A percentile compares a stretch with the other conserved stretches of the same genome.
Evolutionary conservation across 1,140 invertebrate species (phyloP).

Genomic region (Metaphire vulgaris): DNA sequence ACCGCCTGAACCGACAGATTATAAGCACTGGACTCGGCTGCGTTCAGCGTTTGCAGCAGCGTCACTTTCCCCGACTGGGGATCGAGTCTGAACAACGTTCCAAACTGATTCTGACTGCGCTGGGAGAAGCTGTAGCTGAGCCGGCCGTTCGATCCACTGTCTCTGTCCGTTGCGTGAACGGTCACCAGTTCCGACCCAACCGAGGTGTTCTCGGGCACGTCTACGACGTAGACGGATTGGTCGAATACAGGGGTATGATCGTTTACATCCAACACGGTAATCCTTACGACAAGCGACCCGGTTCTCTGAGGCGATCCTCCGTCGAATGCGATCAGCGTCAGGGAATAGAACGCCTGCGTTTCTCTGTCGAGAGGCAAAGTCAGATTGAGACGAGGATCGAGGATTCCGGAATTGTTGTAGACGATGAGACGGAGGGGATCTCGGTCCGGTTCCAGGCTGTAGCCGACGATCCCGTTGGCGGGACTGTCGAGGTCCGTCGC

Average conservation of each 20-base stretch:
- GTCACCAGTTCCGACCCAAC: background rate
- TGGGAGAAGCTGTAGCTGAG: slow-evolving; percentile 9
- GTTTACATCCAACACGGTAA: slow-evolving; percentile 24
- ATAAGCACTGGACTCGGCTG: background rate
- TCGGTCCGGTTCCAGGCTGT: background rate
- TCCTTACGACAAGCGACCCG: slow-evolving; percentile 11
- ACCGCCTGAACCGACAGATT: background rate
- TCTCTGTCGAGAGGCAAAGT: slow-evolving; percentile 17
- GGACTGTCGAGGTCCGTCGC: slow-evolving; percentile 34
- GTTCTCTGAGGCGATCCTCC: slow-evolving; percentile 21
- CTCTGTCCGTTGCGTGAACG: slow-evolving; percentile 17
- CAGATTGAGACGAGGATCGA: slow-evolving; percentile 14
- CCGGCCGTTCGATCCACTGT: slow-evolving; percentile 4
- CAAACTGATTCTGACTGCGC: background rate
- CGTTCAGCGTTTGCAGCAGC: slow-evolving; percentile 13
- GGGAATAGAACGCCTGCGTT: slow-evolving; percentile 8
- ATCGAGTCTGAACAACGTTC: slow-evolving; percentile 8
- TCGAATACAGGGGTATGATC: slow-evolving; percentile 26
- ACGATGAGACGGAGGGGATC: background rate
- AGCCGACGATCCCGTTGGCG: slow-evolving; percentile 1
- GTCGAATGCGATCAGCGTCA: slow-evolving; percentile 19
- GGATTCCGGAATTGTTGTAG: background rate
- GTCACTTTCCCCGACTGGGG: slow-evolving; percentile 11
- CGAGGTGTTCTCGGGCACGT: slow-evolving; percentile 5
- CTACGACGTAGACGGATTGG: slow-evolving; percentile 3